These are phyloP conservation scores for Pimpla rufipes DNA, from an alignment of 2,888 invertebrate species.

Conservation along the genomic window DNA sequence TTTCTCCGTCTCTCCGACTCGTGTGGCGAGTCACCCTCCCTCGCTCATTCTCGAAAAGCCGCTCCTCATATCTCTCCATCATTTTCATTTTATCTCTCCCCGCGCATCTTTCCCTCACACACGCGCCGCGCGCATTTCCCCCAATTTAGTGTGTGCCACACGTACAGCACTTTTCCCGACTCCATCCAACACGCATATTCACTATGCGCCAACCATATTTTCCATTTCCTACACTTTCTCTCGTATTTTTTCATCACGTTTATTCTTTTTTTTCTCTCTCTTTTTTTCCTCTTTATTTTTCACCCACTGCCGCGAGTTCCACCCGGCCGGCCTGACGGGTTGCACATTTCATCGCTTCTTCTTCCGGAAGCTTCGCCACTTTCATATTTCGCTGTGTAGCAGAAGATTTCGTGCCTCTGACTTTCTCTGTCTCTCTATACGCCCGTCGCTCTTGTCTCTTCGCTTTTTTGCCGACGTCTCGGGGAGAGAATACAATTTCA, in stretches of 20 bases:
- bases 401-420: constrained; percentile 27
- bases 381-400: constrained; percentile 34
- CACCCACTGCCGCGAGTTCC: neutral
- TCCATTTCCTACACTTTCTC: constrained; percentile 42
- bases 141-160: constrained; percentile 24
- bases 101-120: constrained; percentile 18
- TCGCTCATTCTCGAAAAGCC: constrained; percentile 18
- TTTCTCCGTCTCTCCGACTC: neutral
- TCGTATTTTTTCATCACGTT: constrained; percentile 9
- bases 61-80: constrained; percentile 41
- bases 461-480: constrained; percentile 16
- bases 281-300: constrained; percentile 1
- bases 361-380: neutral
- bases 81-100: constrained; percentile 42
- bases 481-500: constrained; percentile 17
- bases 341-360: constrained; percentile 29
- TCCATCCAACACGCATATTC: constrained; percentile 24
- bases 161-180: constrained; percentile 20
- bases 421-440: too few relatives aligned
- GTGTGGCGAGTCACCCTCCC: neutral
- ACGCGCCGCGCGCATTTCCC: constrained; percentile 34
- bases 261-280: neutral
- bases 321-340: neutral
- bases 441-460: constrained; percentile 21
- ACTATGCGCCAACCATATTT: constrained; percentile 27